Base-by-base conservation (phyloP, 2,888 invertebrate genomes). In the Erebia aethiops region DNA sequence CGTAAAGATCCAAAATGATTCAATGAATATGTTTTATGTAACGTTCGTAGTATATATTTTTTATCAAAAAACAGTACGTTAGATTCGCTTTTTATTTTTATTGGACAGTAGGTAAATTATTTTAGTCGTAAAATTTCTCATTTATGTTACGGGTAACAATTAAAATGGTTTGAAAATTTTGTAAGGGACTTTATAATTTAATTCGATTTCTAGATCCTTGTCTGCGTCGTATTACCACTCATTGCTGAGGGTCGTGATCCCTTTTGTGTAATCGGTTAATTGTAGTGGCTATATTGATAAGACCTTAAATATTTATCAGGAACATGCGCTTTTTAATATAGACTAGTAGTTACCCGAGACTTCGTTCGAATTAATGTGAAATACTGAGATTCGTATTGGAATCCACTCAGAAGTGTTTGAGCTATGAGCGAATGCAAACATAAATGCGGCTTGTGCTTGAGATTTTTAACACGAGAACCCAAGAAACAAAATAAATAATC, bases 31-130 rank as follows among this genome's bases (percentile, higher is more conserved):
- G 16, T 62, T 62, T 49, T 62, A 49, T 46, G 46, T 61, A 61
- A 62, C 21, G 43, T 21, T 62, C 62, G 21, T 49, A 21, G 62
- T 49, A 58, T 61, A 21, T 68, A n/a, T 67, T 58, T 70, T 70
- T 67, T 67, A 62, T 61, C 62, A 62, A 66, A 56, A 61, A 57
- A 49, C 61, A 16, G 11, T 51, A 61, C 52, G 16, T 21, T 52
- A 57, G 8, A 54, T 54, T 62, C 52, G 64, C 63, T 61, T 54
- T 56, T 62, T 61, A 60, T 71, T 71, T 76, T 74, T 74, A 75
- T 73, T 69, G 52, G 14, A 70, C 72, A 71, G 72, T 78, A n/a
- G n/a, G n/a, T n/a, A 77, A 78, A 77, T 75, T 57, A 62, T 77
- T 77, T 70, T 67, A 74, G 11, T 69, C 76, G 72, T 77, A 71